Conservation (phyloP, 2,113 vertebrate species). For the Equus quagga region DNA sequence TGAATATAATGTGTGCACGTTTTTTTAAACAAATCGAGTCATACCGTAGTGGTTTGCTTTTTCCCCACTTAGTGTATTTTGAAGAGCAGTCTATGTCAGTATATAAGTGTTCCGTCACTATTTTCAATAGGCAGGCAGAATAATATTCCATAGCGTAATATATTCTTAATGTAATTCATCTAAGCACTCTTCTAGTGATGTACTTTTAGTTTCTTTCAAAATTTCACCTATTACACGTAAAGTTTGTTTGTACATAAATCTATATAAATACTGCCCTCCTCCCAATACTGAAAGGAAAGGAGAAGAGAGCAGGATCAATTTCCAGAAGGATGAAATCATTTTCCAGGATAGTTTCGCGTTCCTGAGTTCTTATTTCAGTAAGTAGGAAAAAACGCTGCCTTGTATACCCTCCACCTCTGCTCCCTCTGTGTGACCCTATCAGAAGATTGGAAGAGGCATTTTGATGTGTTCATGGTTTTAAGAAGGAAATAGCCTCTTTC, state of each 20-base stretch:
- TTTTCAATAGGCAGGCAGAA: not conserved
- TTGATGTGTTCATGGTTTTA: not conserved
- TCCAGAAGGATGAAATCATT: constrained; percentile 33
- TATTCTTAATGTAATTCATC: not conserved
- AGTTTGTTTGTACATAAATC: not conserved
- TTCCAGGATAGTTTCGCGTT: not conserved
- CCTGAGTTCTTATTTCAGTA: not conserved
- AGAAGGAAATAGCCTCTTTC: not conserved
- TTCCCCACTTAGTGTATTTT: not conserved
- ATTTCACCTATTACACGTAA: not conserved
- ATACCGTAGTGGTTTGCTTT: not conserved
- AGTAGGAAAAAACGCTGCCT: not conserved
- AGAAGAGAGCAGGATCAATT: not conserved
- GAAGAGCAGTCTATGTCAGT: not conserved
- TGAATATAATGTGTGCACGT: not conserved
- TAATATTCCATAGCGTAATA: not conserved
- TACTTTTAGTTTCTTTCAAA: not conserved
- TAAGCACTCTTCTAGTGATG: not conserved
- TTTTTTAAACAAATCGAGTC: not conserved
- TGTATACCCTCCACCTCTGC: not conserved
- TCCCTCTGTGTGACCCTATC: not conserved
- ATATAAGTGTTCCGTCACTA: not conserved
- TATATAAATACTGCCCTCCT: not conserved
- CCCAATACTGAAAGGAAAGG: not conserved
- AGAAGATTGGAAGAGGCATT: not conserved